Evolutionary conservation across 1,140 invertebrate species (phyloP).

Genomic region (Ceratina japonica): DNA sequence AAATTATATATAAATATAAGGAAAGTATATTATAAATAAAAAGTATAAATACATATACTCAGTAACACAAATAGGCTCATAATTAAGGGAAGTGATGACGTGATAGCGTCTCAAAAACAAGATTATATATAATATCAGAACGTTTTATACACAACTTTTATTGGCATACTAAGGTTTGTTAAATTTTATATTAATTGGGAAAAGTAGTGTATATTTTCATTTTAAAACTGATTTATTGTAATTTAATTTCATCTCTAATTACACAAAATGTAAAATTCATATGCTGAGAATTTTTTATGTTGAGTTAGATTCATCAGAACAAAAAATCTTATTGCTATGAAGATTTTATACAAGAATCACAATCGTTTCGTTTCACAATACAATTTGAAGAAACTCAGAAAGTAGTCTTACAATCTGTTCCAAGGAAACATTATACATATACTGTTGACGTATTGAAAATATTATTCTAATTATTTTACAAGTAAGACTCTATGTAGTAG

Average conservation of each 20-base stretch:
- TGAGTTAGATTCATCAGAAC: conserved; percentile 1
- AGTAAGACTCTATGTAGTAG: conserved; percentile 31
- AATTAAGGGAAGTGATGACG: too few relatives aligned
- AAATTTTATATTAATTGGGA: too few relatives aligned
- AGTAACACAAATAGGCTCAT: too few relatives aligned
- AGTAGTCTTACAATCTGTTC: neutral
- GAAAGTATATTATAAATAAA: too few relatives aligned
- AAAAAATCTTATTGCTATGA: conserved; percentile 12
- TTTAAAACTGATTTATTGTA: too few relatives aligned
- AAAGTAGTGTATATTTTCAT: too few relatives aligned
- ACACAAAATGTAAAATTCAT: conserved; percentile 10
- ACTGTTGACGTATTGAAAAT: conserved; percentile 18
- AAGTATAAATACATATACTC: too few relatives aligned
- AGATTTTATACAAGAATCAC: neutral
- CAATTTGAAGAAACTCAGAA: neutral
- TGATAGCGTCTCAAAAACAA: too few relatives aligned
- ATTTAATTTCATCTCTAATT: conserved; percentile 1
- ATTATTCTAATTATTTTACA: conserved; percentile 31
- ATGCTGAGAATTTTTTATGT: neutral
- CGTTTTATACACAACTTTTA: too few relatives aligned
- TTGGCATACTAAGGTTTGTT: too few relatives aligned
- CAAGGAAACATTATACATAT: conserved; percentile 32
- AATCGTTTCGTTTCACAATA: neutral
- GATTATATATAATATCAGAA: too few relatives aligned
- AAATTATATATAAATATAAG: too few relatives aligned